phyloP scores from a whole-genome alignment of 23 tunicate genomes.

The Clavelina lepadiformis region DNA sequence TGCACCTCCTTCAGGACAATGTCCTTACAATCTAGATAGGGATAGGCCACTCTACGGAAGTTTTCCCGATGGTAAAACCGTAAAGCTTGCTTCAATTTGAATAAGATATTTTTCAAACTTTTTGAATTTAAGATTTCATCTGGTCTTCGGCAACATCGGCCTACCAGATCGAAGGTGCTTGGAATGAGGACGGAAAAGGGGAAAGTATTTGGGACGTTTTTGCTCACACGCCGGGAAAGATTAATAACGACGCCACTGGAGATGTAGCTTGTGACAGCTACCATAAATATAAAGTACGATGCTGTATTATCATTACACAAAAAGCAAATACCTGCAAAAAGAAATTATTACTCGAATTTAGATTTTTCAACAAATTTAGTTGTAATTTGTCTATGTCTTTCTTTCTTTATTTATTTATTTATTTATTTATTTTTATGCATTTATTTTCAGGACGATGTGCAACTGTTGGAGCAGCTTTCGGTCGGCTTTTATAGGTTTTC shows the following conservation, averaged over 20 bases:
- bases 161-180: conserved; percentile 89
- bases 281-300: conserved; percentile 50
- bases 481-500: conserved; percentile 79
- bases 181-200: conserved; percentile 69
- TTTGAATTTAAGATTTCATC: conserved; percentile 45
- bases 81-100: neutral
- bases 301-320: no score
- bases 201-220: conserved; percentile 77
- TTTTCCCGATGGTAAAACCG: conserved; percentile 55
- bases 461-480: conserved; percentile 31
- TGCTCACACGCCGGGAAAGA: conserved; percentile 30
- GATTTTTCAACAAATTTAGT: no score
- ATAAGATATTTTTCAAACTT: neutral
- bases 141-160: conserved; percentile 97
- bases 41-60: conserved; percentile 43
- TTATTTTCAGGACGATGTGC: conserved; percentile 47
- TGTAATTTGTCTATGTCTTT: no score
- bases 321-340: no score
- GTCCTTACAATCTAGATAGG: conserved; percentile 41
- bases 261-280: conserved; percentile 90
- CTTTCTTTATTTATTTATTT: no score
- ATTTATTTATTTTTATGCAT: neutral
- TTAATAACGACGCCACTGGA: conserved; percentile 51
- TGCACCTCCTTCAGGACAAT: conserved; percentile 37
- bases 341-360: no score